Base-by-base conservation (phyloP, 2,888 invertebrate species). In the Biston betularia region DNA sequence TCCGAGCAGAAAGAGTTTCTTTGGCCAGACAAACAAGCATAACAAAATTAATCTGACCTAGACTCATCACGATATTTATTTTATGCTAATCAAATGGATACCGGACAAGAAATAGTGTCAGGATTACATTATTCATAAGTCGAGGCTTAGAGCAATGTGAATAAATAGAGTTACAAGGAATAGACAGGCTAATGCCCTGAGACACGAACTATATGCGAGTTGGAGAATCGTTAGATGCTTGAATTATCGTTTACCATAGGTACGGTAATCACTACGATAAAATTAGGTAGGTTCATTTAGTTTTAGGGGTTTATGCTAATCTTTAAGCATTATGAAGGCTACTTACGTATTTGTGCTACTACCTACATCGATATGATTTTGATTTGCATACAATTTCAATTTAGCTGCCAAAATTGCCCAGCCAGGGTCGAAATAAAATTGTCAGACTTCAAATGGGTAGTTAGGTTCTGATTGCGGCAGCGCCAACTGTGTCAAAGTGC, bases 81-180 rank as follows among this genome's bases (percentile, higher is more conserved):
- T 38, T 58, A 67, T 67, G 67, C 24, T 58, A 67, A 67, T 67
- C 44, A 38, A 42, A 62, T 63, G 49, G 49, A 53, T 63, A 38
- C 49, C 49, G 58, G 58, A 58, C 58, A 50, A 34, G 55, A 67
- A 62, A 58, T 63, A 58, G 63, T 55, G 67, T 63, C 49, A 55
- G 33, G 53, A 63, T 66, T 67, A 54, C 58, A 67, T 67, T 67
- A 67, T 67, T 58, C 62, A 67, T 63, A 62, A 55, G 54, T 14
- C 14, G 10, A 52, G 48, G 65, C 56, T 66, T 10, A 58, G 38
- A 33, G 58, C 54, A 58, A 67, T 54, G 66, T 49, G 38, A 54
- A 49, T 63, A 49, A 53, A 54, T 63, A 11, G 24, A 58, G 45
- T 53, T 54, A 54, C 48, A 53, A 54, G 48, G 58, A 62, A 42